These are phyloP conservation scores for Nematolebias whitei DNA, from an alignment of 2,113 vertebrate species.

Conservation along the genomic window DNA sequence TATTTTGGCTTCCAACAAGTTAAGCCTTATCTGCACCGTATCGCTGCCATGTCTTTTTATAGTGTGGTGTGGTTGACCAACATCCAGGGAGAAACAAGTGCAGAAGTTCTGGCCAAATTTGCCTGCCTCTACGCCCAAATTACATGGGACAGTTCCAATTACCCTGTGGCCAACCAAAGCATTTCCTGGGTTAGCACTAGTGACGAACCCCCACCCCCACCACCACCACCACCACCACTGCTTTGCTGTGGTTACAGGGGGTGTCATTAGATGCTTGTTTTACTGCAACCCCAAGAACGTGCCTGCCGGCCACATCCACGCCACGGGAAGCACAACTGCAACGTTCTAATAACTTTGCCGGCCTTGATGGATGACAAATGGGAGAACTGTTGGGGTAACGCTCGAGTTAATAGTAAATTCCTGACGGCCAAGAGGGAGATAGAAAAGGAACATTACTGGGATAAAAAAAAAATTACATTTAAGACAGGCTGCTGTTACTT, in stretches of 20 bases:
- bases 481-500: conserved; percentile 42
- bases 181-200: conserved; percentile 83
- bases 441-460: conserved; percentile 44
- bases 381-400: conserved; percentile 46
- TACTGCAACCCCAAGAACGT: conserved; percentile 81
- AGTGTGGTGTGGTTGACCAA: conserved; percentile 74
- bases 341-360: conserved; percentile 62
- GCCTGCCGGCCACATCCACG: conserved; percentile 76
- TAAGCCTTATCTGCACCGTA: conserved; percentile 36
- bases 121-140: conserved; percentile 79
- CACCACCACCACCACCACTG: conserved; percentile 54
- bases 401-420: conserved; percentile 61
- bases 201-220: conserved; percentile 63
- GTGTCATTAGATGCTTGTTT: conserved; percentile 82
- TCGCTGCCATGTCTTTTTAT: conserved; percentile 48
- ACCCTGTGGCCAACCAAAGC: conserved; percentile 86
- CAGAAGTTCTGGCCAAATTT: conserved; percentile 71
- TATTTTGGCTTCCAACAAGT: conserved; percentile 27
- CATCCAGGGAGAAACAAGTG: conserved; percentile 83
- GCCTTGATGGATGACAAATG: conserved; percentile 69
- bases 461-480: conserved; percentile 36
- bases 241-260: conserved; percentile 76
- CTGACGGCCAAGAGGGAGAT: conserved; percentile 60
- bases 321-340: conserved; percentile 67
- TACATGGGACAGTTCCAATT: conserved; percentile 86